Evolutionary conservation across 1,140 invertebrate species (phyloP).

Genomic region (Teleopsis dalmanni): DNA sequence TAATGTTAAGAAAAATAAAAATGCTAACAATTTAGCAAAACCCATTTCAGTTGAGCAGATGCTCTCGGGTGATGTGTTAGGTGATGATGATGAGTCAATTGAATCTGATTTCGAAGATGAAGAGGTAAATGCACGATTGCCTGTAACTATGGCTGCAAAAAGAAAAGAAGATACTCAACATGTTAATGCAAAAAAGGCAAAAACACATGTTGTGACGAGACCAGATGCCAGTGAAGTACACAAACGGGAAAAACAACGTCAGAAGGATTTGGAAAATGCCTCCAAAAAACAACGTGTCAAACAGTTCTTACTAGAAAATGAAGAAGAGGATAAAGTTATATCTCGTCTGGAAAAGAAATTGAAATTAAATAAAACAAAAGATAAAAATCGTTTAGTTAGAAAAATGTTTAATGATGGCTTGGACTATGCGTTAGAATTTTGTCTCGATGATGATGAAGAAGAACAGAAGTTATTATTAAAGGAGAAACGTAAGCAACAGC

Average conservation of each 20-base stretch:
- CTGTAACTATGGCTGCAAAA: constrained; percentile 6
- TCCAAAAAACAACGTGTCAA: constrained; percentile 54
- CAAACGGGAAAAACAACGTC: constrained; percentile 42
- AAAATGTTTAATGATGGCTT: constrained; percentile 79
- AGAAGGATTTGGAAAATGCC: constrained; percentile 48
- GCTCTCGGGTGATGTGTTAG: constrained; percentile 22
- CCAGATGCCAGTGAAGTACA: constrained; percentile 27
- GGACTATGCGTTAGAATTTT: constrained; percentile 84
- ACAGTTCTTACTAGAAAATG: constrained; percentile 61
- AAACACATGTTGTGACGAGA: constrained; percentile 21
- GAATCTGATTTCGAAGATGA: constrained; percentile 39
- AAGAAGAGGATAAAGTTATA: constrained; percentile 72
- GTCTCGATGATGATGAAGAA: constrained; percentile 63
- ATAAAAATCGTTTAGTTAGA: constrained; percentile 57
- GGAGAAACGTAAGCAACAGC: constrained; percentile 23
- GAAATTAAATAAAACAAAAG: constrained; percentile 68
- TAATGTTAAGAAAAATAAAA: constrained; percentile 14
- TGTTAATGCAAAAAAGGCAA: constrained; percentile 14
- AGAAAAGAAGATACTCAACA: constrained; percentile 14
- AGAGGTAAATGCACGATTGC: constrained; percentile 26
- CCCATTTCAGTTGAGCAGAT: constrained; percentile 25
- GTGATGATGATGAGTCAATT: constrained; percentile 36
- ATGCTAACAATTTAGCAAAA: constrained; percentile 8
- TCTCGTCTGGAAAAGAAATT: constrained; percentile 76
- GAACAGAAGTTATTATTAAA: constrained; percentile 35